These are phyloP conservation scores for Rotaria sp. DNA, from an alignment of 2,888 invertebrate genomes.

Conservation along the genomic window DNA sequence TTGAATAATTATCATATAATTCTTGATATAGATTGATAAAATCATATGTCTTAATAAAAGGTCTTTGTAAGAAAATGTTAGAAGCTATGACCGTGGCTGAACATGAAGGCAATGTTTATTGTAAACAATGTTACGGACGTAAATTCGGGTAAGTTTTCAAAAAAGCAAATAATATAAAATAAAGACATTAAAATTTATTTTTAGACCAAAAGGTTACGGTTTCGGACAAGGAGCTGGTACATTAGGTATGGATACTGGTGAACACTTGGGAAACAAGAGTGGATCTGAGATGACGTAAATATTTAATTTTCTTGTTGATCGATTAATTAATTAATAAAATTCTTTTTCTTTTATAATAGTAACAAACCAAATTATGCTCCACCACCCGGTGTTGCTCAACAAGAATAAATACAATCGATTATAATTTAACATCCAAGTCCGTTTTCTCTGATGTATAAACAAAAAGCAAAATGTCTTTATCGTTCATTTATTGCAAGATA, in stretches of 20 bases:
- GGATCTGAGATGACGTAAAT: slow-evolving; percentile 21
- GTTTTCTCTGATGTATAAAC: not conserved
- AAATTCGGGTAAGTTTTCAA: slow-evolving; percentile 65
- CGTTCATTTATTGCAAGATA: not conserved
- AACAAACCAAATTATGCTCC: slow-evolving; percentile 32
- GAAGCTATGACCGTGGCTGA: slow-evolving; percentile 85
- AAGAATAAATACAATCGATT: not conserved
- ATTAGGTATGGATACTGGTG: slow-evolving; percentile 83
- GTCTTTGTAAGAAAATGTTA: slow-evolving; percentile 77
- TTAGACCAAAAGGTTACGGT: slow-evolving; percentile 89
- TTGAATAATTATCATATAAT: slow-evolving; percentile 64
- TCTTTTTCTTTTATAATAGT: not conserved
- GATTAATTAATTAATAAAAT: not conserved
- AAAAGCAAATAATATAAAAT: too few species aligned
- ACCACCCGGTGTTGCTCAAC: slow-evolving; percentile 19
- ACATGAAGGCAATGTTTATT: slow-evolving; percentile 82
- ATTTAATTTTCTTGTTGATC: not conserved
- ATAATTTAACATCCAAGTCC: not conserved
- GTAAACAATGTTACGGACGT: slow-evolving; percentile 86
- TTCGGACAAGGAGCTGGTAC: slow-evolving; percentile 89
- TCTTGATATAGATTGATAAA: slow-evolving; percentile 63
- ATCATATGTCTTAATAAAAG: slow-evolving; percentile 57
- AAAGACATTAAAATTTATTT: not conserved
- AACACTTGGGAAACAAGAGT: slow-evolving; percentile 66
- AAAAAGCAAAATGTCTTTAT: not conserved